Evolutionary conservation across 2,797 vertebrate genomes (phyloP).

Genomic region (Cyclura pinguis): DNA sequence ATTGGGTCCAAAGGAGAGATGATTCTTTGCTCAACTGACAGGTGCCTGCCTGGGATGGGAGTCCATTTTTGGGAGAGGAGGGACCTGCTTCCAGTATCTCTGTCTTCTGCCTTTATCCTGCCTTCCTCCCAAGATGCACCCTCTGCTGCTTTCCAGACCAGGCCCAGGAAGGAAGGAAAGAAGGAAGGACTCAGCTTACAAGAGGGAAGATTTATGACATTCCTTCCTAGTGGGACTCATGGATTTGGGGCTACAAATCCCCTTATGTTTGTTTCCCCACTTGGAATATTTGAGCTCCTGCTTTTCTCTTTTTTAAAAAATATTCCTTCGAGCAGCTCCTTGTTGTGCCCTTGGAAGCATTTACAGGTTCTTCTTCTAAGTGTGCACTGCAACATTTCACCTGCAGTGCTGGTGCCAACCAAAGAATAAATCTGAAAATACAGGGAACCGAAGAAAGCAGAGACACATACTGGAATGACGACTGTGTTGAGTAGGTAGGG

Average conservation of each 20-base stretch:
- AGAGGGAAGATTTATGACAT: background rate
- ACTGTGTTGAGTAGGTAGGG: background rate
- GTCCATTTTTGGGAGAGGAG: background rate
- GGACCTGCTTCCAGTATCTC: too few relatives aligned
- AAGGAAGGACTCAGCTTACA: too few relatives aligned
- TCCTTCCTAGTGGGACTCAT: background rate
- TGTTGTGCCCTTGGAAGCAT: background rate
- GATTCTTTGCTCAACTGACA: background rate
- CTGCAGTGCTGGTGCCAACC: background rate
- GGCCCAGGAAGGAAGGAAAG: background rate
- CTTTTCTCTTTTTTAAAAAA: background rate
- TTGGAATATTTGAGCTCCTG: background rate
- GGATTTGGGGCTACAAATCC: background rate
- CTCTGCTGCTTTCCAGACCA: too few relatives aligned
- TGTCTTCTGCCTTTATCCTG: too few relatives aligned
- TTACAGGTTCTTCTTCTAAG: background rate
- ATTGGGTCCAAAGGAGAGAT: background rate
- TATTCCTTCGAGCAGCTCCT: background rate
- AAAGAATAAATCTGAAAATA: background rate
- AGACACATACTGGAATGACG: background rate
- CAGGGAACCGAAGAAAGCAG: background rate
- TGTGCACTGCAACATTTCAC: background rate
- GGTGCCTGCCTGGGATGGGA: background rate
- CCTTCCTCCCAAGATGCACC: too few relatives aligned
- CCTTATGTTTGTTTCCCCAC: too few relatives aligned